Evolutionary conservation across 2,797 vertebrate species (phyloP).

Genomic region (Anisognathus igniventris): DNA sequence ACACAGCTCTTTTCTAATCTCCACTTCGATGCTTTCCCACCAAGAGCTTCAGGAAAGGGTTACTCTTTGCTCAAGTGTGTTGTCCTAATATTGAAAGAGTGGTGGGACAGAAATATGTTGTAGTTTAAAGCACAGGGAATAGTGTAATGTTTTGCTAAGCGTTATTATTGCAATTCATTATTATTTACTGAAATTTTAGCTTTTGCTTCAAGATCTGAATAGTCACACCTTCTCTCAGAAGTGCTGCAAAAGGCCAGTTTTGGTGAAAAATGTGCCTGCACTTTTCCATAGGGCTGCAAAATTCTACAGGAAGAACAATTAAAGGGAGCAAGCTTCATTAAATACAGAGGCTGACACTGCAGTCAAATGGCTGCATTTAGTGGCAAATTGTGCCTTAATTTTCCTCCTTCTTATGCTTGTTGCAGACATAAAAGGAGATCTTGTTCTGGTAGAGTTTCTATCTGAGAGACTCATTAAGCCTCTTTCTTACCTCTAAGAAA

Average conservation of each 20-base stretch:
- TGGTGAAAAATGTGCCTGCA: neutral
- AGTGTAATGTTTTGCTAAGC: neutral
- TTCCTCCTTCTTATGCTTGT: fast-evolving
- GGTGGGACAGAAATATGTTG: neutral
- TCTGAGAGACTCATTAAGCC: neutral
- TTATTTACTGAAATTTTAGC: neutral
- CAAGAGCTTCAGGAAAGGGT: neutral
- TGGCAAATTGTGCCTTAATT: neutral
- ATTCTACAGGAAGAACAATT: neutral
- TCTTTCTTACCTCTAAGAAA: neutral
- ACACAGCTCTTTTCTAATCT: neutral
- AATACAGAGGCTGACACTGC: neutral
- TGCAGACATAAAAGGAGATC: neutral
- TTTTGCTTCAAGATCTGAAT: neutral
- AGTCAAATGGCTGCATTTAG: neutral
- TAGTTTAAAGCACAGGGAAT: neutral
- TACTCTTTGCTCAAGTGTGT: neutral
- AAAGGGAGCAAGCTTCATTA: neutral
- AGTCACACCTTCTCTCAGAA: neutral
- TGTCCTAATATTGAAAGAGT: neutral
- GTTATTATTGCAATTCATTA: neutral
- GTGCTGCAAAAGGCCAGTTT: neutral
- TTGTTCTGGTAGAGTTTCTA: neutral
- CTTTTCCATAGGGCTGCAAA: neutral
- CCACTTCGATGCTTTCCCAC: fast-evolving